Base-by-base conservation (phyloP, 2,797 vertebrate genomes). In the Hypotaenidia philippensis region DNA sequence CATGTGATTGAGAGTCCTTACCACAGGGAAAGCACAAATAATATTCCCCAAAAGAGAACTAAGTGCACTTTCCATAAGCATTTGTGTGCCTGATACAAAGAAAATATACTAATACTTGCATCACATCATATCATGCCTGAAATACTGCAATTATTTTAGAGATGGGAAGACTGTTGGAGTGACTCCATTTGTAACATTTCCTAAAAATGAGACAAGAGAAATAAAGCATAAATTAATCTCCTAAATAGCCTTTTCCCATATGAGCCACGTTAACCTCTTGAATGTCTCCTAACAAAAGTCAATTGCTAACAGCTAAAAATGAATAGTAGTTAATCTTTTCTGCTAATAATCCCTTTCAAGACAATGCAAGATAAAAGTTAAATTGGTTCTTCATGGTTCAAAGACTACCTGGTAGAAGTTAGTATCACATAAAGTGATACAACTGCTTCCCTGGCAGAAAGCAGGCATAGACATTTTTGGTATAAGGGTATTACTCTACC, bases 361-460 rank as follows among this genome's bases (percentile, higher is more conserved):
- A 74, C 47, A 79, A 31, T 3, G 29, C 4, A 60, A 77, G 56
- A 87, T 19, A 74, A 79, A 92, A 74, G 23, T 82, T 84, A 18
- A 87, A 82, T 89, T 87, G 64, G 59, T 60, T 89, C 78, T 94
- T 87, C 61, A 50, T 44, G 60, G 44, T 77, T 94, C 77, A 94
- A 68, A 75, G 66, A 44, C 22, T 40, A 91, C 17, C 12, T 86
- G 41, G 41, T 41, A 86, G 77, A 70, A 78, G n/a, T 69, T 90
- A 86, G 68, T 86, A 59, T 10, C 63, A 75, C 36, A 57, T 59
- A 34, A 76, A 92, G 11, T 36, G 27, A 55, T 82, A 68, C 22
- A 87, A 72, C 8, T 8, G 52, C 23, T 40, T 79, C 91, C 20
- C 36, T 56, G 41, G 52, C 45, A 92, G 63, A 59, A 93, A 72